Evolutionary conservation across 2,888 invertebrate genomes (phyloP).

Genomic region (Philereme transversata): DNA sequence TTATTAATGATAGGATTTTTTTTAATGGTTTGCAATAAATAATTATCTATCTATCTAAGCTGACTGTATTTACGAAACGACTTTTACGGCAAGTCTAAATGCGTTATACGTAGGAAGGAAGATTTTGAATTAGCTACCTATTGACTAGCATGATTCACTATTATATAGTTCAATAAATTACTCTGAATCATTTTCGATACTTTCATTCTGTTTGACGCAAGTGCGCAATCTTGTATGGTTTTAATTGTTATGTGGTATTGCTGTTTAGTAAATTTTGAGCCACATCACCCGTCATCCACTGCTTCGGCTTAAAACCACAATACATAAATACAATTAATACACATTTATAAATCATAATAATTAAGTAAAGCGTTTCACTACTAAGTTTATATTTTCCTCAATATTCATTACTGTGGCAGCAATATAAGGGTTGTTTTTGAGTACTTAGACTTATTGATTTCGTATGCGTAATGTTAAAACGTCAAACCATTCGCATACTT

Average conservation of each 20-base stretch:
- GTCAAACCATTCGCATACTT: no score
- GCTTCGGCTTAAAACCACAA: slow-evolving; percentile 24
- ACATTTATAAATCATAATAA: no score
- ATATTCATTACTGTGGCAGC: no score
- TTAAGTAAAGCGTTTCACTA: no score
- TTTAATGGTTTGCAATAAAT: no score
- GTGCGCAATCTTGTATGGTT: slow-evolving; percentile 19
- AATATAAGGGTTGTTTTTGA: no score
- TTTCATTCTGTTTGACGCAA: slow-evolving; percentile 64
- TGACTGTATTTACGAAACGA: no score
- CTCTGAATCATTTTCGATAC: slow-evolving; percentile 59
- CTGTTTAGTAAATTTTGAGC: slow-evolving; percentile 13
- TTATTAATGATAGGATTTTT: no score
- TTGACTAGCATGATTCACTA: slow-evolving; percentile 45
- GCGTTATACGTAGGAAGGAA: not conserved
- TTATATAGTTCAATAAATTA: slow-evolving; percentile 34
- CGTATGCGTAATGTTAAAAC: no score
- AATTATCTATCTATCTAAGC: no score
- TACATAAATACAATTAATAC: not conserved
- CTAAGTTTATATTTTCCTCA: no score
- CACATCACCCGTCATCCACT: slow-evolving; percentile 12
- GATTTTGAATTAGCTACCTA: not conserved
- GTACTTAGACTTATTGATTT: no score
- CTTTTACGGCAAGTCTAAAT: not conserved
- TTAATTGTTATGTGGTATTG: slow-evolving; percentile 21